phyloP scores from a whole-genome alignment of 2,113 vertebrate species.

The Pyxicephalus adspersus region DNA sequence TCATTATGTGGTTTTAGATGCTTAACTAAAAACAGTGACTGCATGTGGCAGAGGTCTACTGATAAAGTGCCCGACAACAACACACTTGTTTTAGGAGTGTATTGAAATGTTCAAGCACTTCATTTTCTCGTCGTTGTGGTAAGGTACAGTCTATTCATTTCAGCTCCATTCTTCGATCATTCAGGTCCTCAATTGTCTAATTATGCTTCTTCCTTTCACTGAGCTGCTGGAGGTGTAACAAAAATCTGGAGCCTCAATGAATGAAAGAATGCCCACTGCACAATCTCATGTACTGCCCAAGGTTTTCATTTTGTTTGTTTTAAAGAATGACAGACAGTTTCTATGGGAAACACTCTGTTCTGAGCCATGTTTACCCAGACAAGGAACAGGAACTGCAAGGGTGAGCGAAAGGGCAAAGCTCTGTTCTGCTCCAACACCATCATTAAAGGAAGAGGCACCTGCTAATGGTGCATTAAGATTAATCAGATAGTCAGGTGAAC shows the following conservation, averaged over 20 bases:
- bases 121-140: background rate
- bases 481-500: conserved; percentile 52
- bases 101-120: background rate
- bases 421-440: conserved; percentile 50
- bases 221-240: background rate
- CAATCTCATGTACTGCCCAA: conserved; percentile 55
- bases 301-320: conserved; percentile 56
- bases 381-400: conserved; percentile 57
- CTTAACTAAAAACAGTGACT: too few species aligned
- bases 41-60: background rate
- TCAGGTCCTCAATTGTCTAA: background rate
- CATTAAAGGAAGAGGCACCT: conserved; percentile 57
- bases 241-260: too few species aligned
- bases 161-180: background rate
- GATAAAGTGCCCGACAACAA: background rate
- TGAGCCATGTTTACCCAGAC: conserved; percentile 61
- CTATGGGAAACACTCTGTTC: conserved; percentile 55
- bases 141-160: background rate
- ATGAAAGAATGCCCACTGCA: conserved; percentile 33
- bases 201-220: background rate
- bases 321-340: conserved; percentile 55
- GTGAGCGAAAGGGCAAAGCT: conserved; percentile 58
- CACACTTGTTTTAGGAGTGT: background rate
- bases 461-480: conserved; percentile 42
- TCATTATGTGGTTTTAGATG: too few species aligned